Evolutionary conservation across 2,888 invertebrate species (phyloP), one percentile per base, ranked within the genome.

Genomic region (Apodemia duryi): DNA sequence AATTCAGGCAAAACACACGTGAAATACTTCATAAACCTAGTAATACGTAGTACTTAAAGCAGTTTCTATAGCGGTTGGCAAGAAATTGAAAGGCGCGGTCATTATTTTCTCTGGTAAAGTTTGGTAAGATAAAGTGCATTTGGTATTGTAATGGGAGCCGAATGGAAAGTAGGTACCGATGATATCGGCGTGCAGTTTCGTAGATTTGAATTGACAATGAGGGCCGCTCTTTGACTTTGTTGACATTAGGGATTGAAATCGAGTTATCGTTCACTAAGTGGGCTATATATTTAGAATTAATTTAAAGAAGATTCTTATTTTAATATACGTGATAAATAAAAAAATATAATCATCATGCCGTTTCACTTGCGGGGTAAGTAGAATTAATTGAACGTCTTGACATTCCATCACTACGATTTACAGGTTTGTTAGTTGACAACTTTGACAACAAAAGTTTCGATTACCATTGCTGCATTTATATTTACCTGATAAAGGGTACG

Each of bases 41-140:
- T 2, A 3, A 46, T 46, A 41, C 9, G 10, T 10, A 51, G 6
- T 10, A 1, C 6, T 6, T 21, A 21, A 21, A 38, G 38, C 38
- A 38, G 38, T 54, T 6, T 28, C 6, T 32, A 32, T 29, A 54
- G 52, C 84, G 83, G 84, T 85, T 83, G 85, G 82, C 83, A 83
- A 82, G 84, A 84, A 85, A 85, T 81, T 77, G 81, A 79, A 84
- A 84, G 84, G 83, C 81, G 81, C 80, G 77, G 78, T 74, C 74
- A 80, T 85, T 84, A 85, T 85, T 86, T 85, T 84, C 85, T 63
- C 66, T 13, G 54, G 54, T 81, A 79, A 81, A 82, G 81, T 77
- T 76, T 77, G 74, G 76, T 73, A 71, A 79, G 81, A 81, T 83
- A 80, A 75, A 78, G 81, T 81, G 75, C 80, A 82, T 85, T 85